Evolutionary conservation across 2,797 vertebrate species (phyloP), one percentile per base, ranked within the genome.

Genomic region (Eulemur rubriventer): DNA sequence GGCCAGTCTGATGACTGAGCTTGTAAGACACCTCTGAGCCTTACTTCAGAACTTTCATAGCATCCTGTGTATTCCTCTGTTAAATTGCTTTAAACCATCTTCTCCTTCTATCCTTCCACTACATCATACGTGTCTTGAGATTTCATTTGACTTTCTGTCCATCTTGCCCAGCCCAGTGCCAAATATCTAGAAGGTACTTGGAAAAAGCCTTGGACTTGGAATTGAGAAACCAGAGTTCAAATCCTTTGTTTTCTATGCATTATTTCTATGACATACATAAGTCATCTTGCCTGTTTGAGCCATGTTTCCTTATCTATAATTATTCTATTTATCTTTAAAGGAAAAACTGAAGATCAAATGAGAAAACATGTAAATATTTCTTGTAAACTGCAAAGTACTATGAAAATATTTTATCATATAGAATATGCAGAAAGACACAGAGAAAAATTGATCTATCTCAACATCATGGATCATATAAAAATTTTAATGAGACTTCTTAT

Each of bases 331-430:
- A 38, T 26, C 70, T 92, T 94, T 80, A 33, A 69, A 73, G 50
- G 30, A 43, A 82, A 91, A 96, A 55, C n/a, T 52, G 24, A 83
- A 76, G 78, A 81, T 78, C 67, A 95, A 94, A 67, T 73, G 48
- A 89, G 46, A 76, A 94, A 63, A 85, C 10, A 33, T 48, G 17
- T 82, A 85, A 93, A 79, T 75, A 86, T 86, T 97, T 18, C 35
- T 61, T 88, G 9, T 85, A 84, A 92, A 84, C 33, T 94, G 7
- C 7, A 84, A 92, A 91, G 46, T 52, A 75, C 26, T 81, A 79
- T 95, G 82, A 94, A 88, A 85, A 81, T 94, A 75, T 84, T 94
- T 96, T 96, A 82, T 70, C 89, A 24, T 35, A 52, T 80, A 59
- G 67, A 84, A 85, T 94, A 75, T 88, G 14, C 52, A 95, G 61